These are phyloP conservation scores for Sebastes umbrosus DNA, from an alignment of 2,797 vertebrate species.

Conservation along the genomic window DNA sequence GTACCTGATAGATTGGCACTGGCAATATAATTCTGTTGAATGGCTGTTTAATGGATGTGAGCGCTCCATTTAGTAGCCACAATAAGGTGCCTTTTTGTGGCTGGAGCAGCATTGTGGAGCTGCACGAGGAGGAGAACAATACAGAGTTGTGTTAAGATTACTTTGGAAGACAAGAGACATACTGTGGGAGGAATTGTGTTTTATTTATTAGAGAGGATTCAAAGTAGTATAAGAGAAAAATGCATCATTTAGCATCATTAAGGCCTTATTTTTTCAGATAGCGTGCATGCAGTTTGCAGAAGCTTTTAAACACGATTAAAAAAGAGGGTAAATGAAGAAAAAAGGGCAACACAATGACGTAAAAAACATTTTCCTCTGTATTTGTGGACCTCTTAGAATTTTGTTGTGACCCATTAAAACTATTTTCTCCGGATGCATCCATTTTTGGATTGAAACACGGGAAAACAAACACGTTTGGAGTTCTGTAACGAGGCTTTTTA, in stretches of 20 bases:
- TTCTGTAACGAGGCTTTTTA: constrained; percentile 20
- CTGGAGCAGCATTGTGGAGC: constrained; percentile 43
- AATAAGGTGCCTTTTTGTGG: constrained; percentile 68
- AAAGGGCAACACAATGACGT: neutral
- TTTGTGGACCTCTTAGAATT: neutral
- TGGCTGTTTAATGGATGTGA: constrained; percentile 72
- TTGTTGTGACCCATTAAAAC: constrained; percentile 6
- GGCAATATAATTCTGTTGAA: constrained; percentile 78
- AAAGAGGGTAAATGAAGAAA: constrained; percentile 1
- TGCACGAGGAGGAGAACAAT: constrained; percentile 40
- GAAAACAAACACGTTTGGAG: neutral
- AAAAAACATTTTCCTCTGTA: constrained; percentile 2
- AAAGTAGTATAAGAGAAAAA: constrained; percentile 10
- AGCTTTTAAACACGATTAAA: constrained; percentile 6
- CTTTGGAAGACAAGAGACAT: constrained; percentile 16
- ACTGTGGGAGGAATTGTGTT: constrained; percentile 26
- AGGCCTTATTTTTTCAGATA: neutral
- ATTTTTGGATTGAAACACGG: neutral
- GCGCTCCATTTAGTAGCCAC: constrained; percentile 71
- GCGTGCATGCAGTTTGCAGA: neutral
- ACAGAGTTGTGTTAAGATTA: constrained; percentile 31
- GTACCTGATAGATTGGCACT: constrained; percentile 75
- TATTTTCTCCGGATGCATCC: neutral
- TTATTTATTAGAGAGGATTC: constrained; percentile 18
- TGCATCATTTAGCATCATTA: constrained; percentile 2